phyloP scores from a whole-genome alignment of 2,797 vertebrate genomes.

The Paedocypris micromegethes region DNA sequence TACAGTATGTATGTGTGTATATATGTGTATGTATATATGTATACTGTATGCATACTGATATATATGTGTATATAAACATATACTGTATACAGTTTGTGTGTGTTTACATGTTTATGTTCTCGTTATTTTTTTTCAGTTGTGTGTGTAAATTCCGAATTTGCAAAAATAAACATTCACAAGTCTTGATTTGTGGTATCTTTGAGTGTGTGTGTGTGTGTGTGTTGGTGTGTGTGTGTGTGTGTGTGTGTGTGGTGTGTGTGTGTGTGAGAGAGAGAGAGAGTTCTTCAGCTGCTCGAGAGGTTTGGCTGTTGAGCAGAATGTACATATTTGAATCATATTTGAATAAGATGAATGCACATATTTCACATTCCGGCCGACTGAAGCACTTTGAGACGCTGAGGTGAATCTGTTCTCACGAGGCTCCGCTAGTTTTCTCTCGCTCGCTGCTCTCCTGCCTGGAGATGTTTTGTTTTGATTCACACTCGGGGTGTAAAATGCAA shows the following conservation, averaged over 20 bases:
- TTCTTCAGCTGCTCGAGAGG: no score
- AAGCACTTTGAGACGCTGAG: no score
- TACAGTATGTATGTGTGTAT: no score
- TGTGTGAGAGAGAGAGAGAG: no score
- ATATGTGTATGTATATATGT: no score
- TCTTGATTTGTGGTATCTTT: background rate
- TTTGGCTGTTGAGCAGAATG: no score
- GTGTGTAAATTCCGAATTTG: conserved; percentile 47
- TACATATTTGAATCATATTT: no score
- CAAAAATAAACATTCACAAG: conserved; percentile 47
- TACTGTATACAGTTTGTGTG: conserved; percentile 27
- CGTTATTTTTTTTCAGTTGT: conserved; percentile 46
- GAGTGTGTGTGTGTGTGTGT: background rate
- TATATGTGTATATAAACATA: conserved; percentile 30
- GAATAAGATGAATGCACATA: no score
- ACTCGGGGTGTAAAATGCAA: conserved; percentile 42
- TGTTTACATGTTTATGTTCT: conserved; percentile 34
- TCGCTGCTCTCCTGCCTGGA: conserved; percentile 25
- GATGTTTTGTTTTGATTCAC: conserved; percentile 40
- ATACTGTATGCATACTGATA: no score
- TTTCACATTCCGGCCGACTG: no score
- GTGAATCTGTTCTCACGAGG: conserved; percentile 23
- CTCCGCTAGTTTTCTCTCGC: conserved; percentile 32
- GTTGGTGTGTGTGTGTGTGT: no score
- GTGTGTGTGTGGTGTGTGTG: no score